Conservation (phyloP, 37 sponge, comb jelly and placozoan genomes). For the Amphimedon queenslandica region DNA sequence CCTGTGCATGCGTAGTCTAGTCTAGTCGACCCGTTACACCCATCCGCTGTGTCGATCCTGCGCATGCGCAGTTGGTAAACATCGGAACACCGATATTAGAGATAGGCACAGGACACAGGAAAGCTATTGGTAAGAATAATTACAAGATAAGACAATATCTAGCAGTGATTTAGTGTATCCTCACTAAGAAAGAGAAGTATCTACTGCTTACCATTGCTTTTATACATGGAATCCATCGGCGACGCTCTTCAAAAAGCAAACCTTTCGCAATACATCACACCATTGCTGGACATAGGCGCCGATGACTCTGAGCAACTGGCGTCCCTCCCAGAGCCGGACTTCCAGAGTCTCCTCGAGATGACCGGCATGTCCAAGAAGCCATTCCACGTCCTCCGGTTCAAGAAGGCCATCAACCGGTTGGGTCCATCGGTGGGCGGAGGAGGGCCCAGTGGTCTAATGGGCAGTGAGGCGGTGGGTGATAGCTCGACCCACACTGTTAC, state of each 20-base stretch:
- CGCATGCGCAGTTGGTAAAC: constrained; percentile 2
- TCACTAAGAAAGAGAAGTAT: too few species aligned
- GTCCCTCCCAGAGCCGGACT: constrained; percentile 38
- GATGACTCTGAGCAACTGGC: constrained; percentile 74
- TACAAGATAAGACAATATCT: too few species aligned
- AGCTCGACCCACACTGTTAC: not conserved
- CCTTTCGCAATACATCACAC: constrained; percentile 46
- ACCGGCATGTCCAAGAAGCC: constrained; percentile 71
- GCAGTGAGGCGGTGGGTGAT: not conserved
- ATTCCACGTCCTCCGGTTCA: constrained; percentile 63
- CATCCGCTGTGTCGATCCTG: not conserved
- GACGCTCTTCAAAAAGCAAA: constrained; percentile 36
- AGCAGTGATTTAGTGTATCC: too few species aligned
- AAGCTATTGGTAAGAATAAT: too few species aligned
- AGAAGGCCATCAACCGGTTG: constrained; percentile 48
- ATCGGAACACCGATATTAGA: too few species aligned
- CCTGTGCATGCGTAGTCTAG: too few species aligned
- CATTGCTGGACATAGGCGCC: constrained; percentile 67
- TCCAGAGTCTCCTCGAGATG: constrained; percentile 40
- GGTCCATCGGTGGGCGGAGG: too few species aligned
- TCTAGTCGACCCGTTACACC: too few species aligned
- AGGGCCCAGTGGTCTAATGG: not conserved
- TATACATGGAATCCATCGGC: not conserved
- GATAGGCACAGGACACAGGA: too few species aligned
- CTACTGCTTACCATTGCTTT: too few species aligned